A percentile compares a stretch with the other conserved stretches of the same genome.
These are phyloP conservation scores for Ptychochromis oligacanthus DNA, from an alignment of 2,113 vertebrate species.

Conservation along the genomic window DNA sequence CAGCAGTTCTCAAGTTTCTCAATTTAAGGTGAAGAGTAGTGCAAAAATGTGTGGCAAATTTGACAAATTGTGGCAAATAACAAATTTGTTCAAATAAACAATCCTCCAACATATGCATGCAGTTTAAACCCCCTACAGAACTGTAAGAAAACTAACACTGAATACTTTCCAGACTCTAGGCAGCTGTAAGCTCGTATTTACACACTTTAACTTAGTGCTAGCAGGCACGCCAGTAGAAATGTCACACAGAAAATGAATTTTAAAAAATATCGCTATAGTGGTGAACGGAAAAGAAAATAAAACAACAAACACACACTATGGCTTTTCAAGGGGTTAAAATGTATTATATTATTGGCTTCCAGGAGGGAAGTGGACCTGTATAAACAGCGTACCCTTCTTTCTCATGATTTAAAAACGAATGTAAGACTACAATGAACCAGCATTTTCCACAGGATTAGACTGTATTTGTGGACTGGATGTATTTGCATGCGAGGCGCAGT, in stretches of 20 bases:
- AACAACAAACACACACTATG: background rate
- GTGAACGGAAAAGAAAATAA: background rate
- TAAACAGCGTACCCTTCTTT: background rate
- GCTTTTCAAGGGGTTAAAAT: background rate
- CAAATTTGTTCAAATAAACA: background rate
- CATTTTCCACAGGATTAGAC: background rate
- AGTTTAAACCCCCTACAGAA: background rate
- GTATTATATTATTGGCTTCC: too few species aligned
- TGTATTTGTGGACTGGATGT: too few species aligned
- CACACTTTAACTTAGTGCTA: too few species aligned
- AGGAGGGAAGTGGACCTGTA: too few species aligned
- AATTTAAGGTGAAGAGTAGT: background rate
- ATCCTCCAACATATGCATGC: background rate
- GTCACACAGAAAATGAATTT: too few species aligned
- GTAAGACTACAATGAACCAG: background rate
- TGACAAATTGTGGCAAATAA: background rate
- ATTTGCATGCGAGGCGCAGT: too few species aligned
- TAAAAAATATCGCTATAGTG: background rate
- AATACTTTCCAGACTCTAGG: too few species aligned
- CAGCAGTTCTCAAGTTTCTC: background rate
- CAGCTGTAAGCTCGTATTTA: too few species aligned
- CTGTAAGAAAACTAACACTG: background rate
- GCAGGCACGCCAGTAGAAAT: too few species aligned
- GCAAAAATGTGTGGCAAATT: background rate
- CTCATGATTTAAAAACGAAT: background rate